Conservation (phyloP, 2,797 vertebrate genomes). For the Anabas testudineus region DNA sequence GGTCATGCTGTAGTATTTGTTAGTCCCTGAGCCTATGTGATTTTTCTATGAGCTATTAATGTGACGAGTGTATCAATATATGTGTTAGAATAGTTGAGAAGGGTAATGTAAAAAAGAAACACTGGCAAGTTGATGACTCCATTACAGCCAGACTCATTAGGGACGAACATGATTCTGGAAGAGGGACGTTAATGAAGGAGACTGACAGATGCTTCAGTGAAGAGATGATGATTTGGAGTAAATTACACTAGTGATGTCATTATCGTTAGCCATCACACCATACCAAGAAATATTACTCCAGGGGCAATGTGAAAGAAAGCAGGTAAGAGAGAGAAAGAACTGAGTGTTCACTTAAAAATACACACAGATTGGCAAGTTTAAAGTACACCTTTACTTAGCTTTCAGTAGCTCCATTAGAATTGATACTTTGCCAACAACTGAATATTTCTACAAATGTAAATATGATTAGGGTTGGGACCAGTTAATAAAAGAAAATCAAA, state of each 20-base stretch:
- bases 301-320: constrained; percentile 18
- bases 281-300: constrained; percentile 47
- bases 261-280: constrained; percentile 72
- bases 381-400: not conserved
- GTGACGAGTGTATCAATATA: constrained; percentile 28
- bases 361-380: not conserved
- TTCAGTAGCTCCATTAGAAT: not conserved
- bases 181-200: constrained; percentile 75
- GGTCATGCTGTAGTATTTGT: not conserved
- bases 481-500: not conserved
- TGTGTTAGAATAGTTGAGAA: constrained; percentile 55
- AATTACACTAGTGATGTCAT: constrained; percentile 77
- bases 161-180: constrained; percentile 57
- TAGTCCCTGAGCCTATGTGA: not conserved
- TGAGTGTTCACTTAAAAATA: constrained; percentile 10
- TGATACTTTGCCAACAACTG: not conserved
- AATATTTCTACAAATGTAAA: not conserved
- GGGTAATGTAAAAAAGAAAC: constrained; percentile 40
- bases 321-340: constrained; percentile 24
- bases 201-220: constrained; percentile 79
- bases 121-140: constrained; percentile 68
- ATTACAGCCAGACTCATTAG: constrained; percentile 71
- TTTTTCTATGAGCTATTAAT: constrained; percentile 25
- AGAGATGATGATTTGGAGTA: constrained; percentile 75
- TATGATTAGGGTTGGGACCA: too few species aligned